Conservation (phyloP, 2,888 invertebrate species). For the Dascillus cervinus region DNA sequence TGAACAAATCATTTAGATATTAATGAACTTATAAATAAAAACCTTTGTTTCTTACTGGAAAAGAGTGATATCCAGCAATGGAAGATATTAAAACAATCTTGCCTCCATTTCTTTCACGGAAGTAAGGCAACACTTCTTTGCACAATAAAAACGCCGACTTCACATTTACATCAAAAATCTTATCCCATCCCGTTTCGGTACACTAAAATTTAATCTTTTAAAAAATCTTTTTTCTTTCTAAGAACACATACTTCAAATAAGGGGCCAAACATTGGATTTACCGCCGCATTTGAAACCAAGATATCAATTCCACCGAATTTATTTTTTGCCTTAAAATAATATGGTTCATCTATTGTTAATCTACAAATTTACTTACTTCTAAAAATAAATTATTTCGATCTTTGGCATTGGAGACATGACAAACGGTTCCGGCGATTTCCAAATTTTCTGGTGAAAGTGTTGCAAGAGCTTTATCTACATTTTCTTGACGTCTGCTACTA, state of each 20-base stretch:
- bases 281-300: slow-evolving; percentile 84
- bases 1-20: slow-evolving; percentile 35
- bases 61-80: slow-evolving; percentile 68
- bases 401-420: slow-evolving; percentile 83
- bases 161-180: slow-evolving; percentile 93
- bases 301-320: slow-evolving; percentile 82
- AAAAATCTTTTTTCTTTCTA: not conserved
- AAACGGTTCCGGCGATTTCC: slow-evolving; percentile 69
- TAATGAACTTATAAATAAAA: slow-evolving; percentile 1
- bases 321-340: slow-evolving; percentile 51
- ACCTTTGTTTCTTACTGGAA: not conserved
- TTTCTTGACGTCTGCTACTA: slow-evolving; percentile 81
- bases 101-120: slow-evolving; percentile 70
- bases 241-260: slow-evolving; percentile 54
- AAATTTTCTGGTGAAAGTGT: slow-evolving; percentile 64
- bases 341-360: too few relatives aligned
- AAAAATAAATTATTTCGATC: slow-evolving; percentile 73
- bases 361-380: slow-evolving; percentile 47
- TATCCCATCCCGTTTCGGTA: slow-evolving; percentile 83
- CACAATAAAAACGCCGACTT: slow-evolving; percentile 81
- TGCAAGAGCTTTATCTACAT: slow-evolving; percentile 73
- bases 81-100: slow-evolving; percentile 85
- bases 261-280: slow-evolving; percentile 72
- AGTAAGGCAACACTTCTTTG: slow-evolving; percentile 77
- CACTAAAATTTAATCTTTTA: slow-evolving; percentile 45